These are phyloP conservation scores for Colinus virginianus DNA, from an alignment of 2,113 vertebrate genomes.

Conservation along the genomic window DNA sequence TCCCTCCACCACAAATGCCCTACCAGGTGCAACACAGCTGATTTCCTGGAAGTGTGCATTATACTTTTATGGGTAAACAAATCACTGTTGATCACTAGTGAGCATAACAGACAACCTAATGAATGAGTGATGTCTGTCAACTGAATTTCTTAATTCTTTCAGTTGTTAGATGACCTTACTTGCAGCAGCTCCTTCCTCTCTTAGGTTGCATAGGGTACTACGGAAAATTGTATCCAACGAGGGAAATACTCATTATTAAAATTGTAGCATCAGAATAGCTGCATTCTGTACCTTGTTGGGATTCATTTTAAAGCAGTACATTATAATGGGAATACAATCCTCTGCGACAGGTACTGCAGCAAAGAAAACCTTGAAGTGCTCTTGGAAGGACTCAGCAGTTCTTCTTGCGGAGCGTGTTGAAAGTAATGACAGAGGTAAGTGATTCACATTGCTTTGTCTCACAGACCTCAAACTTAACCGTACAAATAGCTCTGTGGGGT, in stretches of 20 bases:
- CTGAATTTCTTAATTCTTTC: neutral
- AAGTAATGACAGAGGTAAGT: neutral
- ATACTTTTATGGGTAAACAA: neutral
- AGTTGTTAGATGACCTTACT: neutral
- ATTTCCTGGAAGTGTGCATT: slow-evolving; percentile 3
- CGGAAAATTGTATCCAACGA: neutral
- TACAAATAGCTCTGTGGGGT: neutral
- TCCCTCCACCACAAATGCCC: neutral
- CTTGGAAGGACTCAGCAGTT: slow-evolving; percentile 34
- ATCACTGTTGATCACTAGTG: neutral
- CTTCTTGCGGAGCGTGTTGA: neutral
- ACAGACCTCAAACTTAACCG: neutral
- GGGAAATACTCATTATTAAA: slow-evolving; percentile 10
- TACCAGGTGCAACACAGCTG: neutral
- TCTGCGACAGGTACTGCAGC: slow-evolving; percentile 31
- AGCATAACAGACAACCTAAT: neutral
- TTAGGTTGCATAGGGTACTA: neutral
- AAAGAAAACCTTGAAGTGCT: slow-evolving; percentile 57
- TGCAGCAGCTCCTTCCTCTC: neutral
- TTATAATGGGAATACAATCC: neutral
- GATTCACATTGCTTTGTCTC: slow-evolving; percentile 2
- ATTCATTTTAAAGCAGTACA: neutral
- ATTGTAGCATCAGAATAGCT: neutral
- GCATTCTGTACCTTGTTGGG: neutral
- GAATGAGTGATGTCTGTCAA: neutral